Base-by-base conservation (phyloP, 2,113 vertebrate genomes). In the Alligator sinensis region DNA sequence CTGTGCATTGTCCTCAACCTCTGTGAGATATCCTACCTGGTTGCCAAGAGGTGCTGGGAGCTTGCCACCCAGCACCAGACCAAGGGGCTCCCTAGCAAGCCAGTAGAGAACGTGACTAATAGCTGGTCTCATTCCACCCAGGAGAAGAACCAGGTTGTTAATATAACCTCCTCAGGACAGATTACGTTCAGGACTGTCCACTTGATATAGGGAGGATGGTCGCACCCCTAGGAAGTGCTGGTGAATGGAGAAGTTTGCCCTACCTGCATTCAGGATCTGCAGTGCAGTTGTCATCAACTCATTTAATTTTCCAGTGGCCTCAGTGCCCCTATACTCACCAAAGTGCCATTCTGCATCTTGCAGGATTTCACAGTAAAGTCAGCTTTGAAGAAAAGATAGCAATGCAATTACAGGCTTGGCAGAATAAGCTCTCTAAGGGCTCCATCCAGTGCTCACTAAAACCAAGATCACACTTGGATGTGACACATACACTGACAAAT, bases 1-100 rank as follows among this genome's bases (percentile, higher is more conserved):
- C 0, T 98, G 80, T 99, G 99, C 82, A 91, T 99, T 59, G 34
- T 99, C 38, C 98, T 99, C 66, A 99, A 98, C 75, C 38, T 99
- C 2, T 1, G 98, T 0, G 99, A 99, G 97, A 98, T 98, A 9
- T 0, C 96, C 82, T 99, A 99, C 97, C 97, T 99, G 85, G 76
- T 99, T 0, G 96, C 98, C 27, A 99, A 99, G 95, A 96, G 98
- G 76, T 99, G 98, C 93, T 61, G 9, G 0, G 98, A 99, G 95
- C 68, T 34, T 2, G 30, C 68, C 30, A 7, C 68, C 30, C 11
- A 10, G 68, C 68, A 2, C 68, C 68, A 72, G 30, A 6, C 18
- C 30, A 72, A 21, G 5, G 5, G 7, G 68, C 68, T 22, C 21
- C 19, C 21, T 10, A 38, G 30, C 11, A 72, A 22, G 11, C n/a